Base-by-base conservation (phyloP, 1,140 invertebrate genomes). In the Bombus picipes region DNA sequence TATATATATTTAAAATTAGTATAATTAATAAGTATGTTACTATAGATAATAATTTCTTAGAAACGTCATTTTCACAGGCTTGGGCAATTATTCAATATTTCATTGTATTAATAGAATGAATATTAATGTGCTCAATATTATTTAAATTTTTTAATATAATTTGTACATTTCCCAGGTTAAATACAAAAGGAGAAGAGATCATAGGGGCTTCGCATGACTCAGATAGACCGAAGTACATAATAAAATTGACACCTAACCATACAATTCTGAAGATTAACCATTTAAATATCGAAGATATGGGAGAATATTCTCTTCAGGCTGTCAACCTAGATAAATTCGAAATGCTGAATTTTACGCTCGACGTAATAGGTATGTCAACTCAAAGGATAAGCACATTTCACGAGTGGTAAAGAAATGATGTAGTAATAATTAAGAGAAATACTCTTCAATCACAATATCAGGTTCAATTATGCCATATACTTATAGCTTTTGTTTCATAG, bases 301-400 rank as follows among this genome's bases (percentile, higher is more conserved):
- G 93, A 53, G 73, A 66, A 25, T 94, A 94, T 66, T 73, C 76
- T 0, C 85, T 94, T 28, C 80, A 88, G 59, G 93, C 92, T 1
- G 80, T 77, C 15, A 94, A 93, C 43, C 68, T 89, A 3, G 71
- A 89, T 8, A 80, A 43, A 70, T 88, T 81, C 1, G 78, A 91
- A 71, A 81, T 73, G 76, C 76, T 93, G 2, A 90, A 92, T 57
- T 93, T 93, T 34, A 92, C 89, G 1, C 59, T 94, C 12, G 86
- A 90, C 12, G 92, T 94, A 32, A 53, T 85, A 74, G 82, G 93
- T 94, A 91, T 12, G 28, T n/a, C 3, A 62, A 62, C 3, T 62
- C 28, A 62, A 25, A 62, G 28, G 28, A n/a, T 12, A 62, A 4
- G 1, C 3, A n/a, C 3, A n/a, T 12, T 22, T 53, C 1, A 22